Evolutionary conservation across 2,797 vertebrate genomes (phyloP).

Genomic region (Esox masquinongy): DNA sequence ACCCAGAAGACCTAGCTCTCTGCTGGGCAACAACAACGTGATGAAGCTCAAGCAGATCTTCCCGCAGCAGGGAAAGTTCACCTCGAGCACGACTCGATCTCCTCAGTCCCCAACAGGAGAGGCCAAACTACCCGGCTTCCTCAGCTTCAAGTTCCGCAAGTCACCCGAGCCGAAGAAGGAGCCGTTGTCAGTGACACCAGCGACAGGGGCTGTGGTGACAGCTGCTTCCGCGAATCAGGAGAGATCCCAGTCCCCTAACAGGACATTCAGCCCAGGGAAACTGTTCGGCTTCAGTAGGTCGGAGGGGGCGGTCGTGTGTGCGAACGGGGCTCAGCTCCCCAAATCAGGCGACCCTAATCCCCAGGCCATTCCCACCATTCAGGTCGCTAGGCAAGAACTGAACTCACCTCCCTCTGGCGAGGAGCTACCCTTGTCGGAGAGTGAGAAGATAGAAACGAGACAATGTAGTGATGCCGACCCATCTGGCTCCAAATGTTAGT

Average conservation of each 20-base stretch:
- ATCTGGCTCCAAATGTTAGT: slow-evolving; percentile 61
- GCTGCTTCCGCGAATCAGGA: slow-evolving; percentile 67
- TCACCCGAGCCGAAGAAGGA: slow-evolving; percentile 85
- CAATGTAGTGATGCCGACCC: slow-evolving; percentile 56
- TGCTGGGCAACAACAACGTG: slow-evolving; percentile 91
- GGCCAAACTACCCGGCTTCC: slow-evolving; percentile 88
- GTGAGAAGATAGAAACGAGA: slow-evolving; percentile 66
- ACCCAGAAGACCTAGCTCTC: slow-evolving; percentile 87
- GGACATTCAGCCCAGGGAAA: slow-evolving; percentile 87
- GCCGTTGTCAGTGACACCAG: slow-evolving; percentile 36
- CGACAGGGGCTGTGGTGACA: slow-evolving; percentile 18
- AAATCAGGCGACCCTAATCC: slow-evolving; percentile 22
- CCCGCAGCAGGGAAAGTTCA: slow-evolving; percentile 89
- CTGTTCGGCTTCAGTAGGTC: slow-evolving; percentile 86
- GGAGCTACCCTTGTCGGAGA: slow-evolving; percentile 69
- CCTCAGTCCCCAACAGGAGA: slow-evolving; percentile 85
- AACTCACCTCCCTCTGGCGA: slow-evolving; percentile 61
- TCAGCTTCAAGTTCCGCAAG: slow-evolving; percentile 89
- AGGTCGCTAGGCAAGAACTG: slow-evolving; percentile 70
- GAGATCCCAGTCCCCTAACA: slow-evolving; percentile 89
- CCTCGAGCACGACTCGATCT: slow-evolving; percentile 75
- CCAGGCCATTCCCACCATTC: slow-evolving; percentile 46
- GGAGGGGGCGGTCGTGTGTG: slow-evolving; percentile 69
- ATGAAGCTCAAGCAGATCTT: slow-evolving; percentile 95
- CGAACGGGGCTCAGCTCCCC: slow-evolving; percentile 59